Base-by-base conservation (phyloP, 2,888 invertebrate species). In the Drosophila phalerata region DNA sequence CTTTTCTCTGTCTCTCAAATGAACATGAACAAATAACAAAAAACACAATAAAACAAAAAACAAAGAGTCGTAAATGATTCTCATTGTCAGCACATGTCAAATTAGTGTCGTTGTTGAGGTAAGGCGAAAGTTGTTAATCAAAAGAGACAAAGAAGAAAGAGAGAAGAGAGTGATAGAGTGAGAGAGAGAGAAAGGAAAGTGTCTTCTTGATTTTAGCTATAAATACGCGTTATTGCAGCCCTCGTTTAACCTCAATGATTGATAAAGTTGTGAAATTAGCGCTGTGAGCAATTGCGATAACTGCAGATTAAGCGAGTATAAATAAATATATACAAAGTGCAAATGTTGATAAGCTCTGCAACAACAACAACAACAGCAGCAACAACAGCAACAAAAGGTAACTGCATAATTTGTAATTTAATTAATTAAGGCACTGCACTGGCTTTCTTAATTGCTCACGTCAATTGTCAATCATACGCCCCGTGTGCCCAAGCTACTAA, bases 371-470 rank as follows among this genome's bases (percentile, higher is more conserved):
- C 9, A 38, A 15, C 5, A 32, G 15, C 5, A 43, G 34, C 6
- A 22, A 42, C 32, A 15, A 13, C n/a, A 32, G 19, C 5, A 55
- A 43, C 42, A 45, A 32, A 15, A 32, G 55, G 15, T 6, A 55
- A 66, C 62, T 77, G 79, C 82, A 87, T 77, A 69, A 88, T 88
- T 88, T 85, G 80, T 78, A 85, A 88, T 85, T 88, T 72, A 78
- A 88, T 85, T 88, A 85, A 85, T 85, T 83, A 83, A 69, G 51
- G 56, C 9, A 9, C 22, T 34, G 22, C 43, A 32, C 47, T 48
- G 40, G 42, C 43, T 62, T 55, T 81, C 76, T 77, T 81, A 87
- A 83, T 83, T 83, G 85, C 67, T 70, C 72, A 68, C 70, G 77
- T 81, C 83, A 47, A 25, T 57, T 22, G 43, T 34, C 52, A 88